Percentiles rank a stretch among this genome's conserved stretches.
Evolutionary conservation across 1,140 invertebrate species (phyloP).

Genomic region (Spodoptera litura): DNA sequence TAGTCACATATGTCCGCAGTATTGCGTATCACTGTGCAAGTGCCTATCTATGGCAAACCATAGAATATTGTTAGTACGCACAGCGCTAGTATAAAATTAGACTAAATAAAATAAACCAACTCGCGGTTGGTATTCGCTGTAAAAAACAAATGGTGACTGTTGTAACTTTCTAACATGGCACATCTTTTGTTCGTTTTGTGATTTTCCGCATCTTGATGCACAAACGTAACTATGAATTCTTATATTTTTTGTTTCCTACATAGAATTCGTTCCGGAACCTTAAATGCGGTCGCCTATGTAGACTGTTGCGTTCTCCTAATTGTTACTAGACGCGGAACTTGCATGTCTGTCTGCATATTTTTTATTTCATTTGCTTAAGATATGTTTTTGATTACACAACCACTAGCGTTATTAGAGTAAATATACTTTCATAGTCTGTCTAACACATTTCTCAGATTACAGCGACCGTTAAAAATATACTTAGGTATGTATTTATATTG

Average conservation of each 20-base stretch:
- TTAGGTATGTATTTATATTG: no score
- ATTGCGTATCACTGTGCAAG: not conserved
- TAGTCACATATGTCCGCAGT: no score
- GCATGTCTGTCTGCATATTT: conserved; percentile 8
- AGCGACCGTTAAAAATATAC: no score
- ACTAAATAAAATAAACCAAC: conserved; percentile 14
- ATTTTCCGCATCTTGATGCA: conserved; percentile 26
- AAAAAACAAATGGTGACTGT: conserved; percentile 14
- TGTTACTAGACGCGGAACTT: conserved; percentile 20
- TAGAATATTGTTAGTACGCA: conserved; percentile 12
- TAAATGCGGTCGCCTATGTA: not conserved
- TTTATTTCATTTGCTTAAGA: conserved; percentile 31
- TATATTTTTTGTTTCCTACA: conserved; percentile 13
- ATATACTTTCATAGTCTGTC: not conserved
- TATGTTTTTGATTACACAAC: conserved; percentile 21
- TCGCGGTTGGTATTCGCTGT: not conserved
- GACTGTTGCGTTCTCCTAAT: not conserved
- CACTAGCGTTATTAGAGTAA: not conserved
- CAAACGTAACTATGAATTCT: conserved; percentile 7
- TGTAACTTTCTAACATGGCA: conserved; percentile 37
- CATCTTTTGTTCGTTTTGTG: conserved; percentile 35
- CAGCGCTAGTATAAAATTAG: not conserved
- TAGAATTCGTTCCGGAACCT: conserved; percentile 36
- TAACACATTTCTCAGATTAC: no score
- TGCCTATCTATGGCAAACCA: not conserved